Base-by-base conservation (phyloP, 2,888 invertebrate species). In the Leptothorax acervorum region DNA sequence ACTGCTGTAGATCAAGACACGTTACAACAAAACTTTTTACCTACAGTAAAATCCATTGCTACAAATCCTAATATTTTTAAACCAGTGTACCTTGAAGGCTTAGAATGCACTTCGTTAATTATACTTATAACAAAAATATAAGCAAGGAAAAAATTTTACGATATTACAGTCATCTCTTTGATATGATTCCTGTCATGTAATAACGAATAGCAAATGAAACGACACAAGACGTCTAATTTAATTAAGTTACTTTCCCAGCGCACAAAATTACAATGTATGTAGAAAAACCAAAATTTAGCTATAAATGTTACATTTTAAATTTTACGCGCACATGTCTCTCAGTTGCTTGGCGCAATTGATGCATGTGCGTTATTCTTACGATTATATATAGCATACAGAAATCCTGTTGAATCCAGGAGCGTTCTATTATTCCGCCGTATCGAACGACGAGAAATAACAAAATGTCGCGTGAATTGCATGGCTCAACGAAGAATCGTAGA, bases 401-500 rank as follows among this genome's bases (percentile, higher is more conserved):
- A 79, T 60, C 45, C 57, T 53, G 31, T 45, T 23, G 57, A 35
- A 73, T 51, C 57, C 78, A 57, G 55, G 39, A 73, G 31, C 55
- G 51, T 65, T 76, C 35, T 35, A 71, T 48, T 62, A 74, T 75
- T 71, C 63, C 42, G 28, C 23, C n/a, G 23, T 31, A 65, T 76
- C 62, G 57, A 75, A 60, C 45, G 45, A 28, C 42, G 35, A 57
- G 18, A 48, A 60, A 71, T 39, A 82, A 86, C 63, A 74, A 81
- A 85, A 84, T 70, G 53, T 66, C 53, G 62, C 39, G 62, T 39
- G 68, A 79, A 86, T 83, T 76, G 78, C 63, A 73, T 78, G 74
- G 62, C 79, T 48, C 55, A 76, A 85, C 79, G 73, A 85, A 82
- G 53, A 79, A 81, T 66, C 70, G 82, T 66, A 71, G 66, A 63